phyloP scores from a whole-genome alignment of 2,888 invertebrate species.

The Stenodema calcarata region DNA sequence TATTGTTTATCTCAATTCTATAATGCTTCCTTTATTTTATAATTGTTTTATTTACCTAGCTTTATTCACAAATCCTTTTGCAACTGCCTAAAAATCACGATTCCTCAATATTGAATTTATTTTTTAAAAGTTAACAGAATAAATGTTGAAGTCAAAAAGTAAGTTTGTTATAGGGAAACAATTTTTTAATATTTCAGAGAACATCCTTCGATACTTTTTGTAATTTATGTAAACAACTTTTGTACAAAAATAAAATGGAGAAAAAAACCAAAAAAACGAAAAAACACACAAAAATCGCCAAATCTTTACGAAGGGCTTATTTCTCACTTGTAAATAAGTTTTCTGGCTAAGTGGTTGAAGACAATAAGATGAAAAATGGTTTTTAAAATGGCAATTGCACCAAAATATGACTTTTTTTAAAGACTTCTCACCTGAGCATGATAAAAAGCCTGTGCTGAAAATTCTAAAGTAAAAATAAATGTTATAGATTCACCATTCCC shows the following conservation, averaged over 20 bases:
- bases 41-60: constrained; percentile 15
- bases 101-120: not conserved
- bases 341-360: constrained; percentile 38
- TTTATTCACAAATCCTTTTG: constrained; percentile 28
- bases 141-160: constrained; percentile 20
- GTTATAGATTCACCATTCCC: constrained; percentile 1
- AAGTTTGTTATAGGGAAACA: not conserved
- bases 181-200: constrained; percentile 37
- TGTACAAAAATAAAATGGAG: constrained; percentile 6
- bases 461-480: constrained; percentile 34
- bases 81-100: constrained; percentile 41
- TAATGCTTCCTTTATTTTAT: constrained; percentile 36
- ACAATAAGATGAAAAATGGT: constrained; percentile 35
- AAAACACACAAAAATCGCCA: constrained; percentile 10
- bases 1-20: constrained; percentile 15
- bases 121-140: constrained; percentile 6
- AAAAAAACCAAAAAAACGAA: constrained; percentile 8
- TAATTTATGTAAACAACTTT: constrained; percentile 46
- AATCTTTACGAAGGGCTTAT: constrained; percentile 29
- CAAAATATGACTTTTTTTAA: constrained; percentile 25
- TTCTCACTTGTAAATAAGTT: constrained; percentile 42
- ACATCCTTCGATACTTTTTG: constrained; percentile 46
- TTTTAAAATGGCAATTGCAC: constrained; percentile 27
- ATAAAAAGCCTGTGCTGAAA: constrained; percentile 37
- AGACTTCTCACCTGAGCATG: constrained; percentile 29